These are phyloP conservation scores for Tapera naevia DNA, from an alignment of 2,797 vertebrate species.

Conservation along the genomic window DNA sequence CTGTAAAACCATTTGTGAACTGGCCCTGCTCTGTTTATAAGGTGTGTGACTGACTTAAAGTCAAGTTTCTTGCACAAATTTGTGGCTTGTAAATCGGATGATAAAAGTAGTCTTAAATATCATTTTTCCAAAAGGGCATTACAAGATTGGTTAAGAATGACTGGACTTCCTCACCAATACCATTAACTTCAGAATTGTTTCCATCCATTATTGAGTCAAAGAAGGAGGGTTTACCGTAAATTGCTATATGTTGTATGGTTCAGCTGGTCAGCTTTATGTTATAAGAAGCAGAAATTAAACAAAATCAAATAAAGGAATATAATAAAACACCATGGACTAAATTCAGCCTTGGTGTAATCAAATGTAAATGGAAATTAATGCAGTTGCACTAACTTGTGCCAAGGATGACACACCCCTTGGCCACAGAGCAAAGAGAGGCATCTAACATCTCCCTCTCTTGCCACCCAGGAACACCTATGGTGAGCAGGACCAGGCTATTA, in stretches of 20 bases:
- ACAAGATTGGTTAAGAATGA: constrained; percentile 63
- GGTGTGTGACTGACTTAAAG: constrained; percentile 67
- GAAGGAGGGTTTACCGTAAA: constrained; percentile 24
- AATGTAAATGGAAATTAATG: constrained; percentile 1
- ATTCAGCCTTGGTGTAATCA: neutral
- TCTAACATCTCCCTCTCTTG: neutral
- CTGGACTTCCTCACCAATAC: constrained; percentile 67
- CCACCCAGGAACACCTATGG: neutral
- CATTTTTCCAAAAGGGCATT: constrained; percentile 63
- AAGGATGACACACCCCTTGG: neutral
- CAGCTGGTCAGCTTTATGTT: constrained; percentile 8
- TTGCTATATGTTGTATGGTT: neutral
- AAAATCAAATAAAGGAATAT: constrained; percentile 16
- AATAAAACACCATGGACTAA: neutral
- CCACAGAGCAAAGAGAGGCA: neutral
- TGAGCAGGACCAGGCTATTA: neutral
- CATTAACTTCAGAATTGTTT: constrained; percentile 62
- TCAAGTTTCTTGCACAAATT: constrained; percentile 63
- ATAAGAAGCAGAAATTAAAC: neutral
- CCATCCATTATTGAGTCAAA: constrained; percentile 39
- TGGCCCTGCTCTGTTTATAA: constrained; percentile 67
- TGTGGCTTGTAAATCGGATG: constrained; percentile 65
- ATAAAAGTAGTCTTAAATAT: constrained; percentile 60
- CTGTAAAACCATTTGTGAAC: constrained; percentile 72
- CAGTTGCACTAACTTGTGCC: neutral